phyloP scores from a whole-genome alignment of 2,888 invertebrate species.

The Apantesis nais region DNA sequence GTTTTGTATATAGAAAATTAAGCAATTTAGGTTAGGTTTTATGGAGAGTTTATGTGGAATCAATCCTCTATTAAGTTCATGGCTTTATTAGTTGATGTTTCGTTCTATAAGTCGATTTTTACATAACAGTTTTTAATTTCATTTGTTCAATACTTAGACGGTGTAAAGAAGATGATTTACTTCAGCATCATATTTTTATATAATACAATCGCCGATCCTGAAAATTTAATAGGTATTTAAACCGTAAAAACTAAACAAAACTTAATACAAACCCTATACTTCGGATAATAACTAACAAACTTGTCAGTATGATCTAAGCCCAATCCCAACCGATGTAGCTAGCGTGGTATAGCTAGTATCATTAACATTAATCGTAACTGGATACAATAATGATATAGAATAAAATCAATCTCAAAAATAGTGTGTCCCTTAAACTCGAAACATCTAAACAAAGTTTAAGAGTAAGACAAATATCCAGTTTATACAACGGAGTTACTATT shows the following conservation, averaged over 20 bases:
- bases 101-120: not conserved
- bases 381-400: not conserved
- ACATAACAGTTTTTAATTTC: not conserved
- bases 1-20: slow-evolving; percentile 41
- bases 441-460: slow-evolving; percentile 36
- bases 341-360: too few relatives aligned
- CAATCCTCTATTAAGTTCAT: not conserved
- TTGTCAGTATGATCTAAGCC: too few relatives aligned
- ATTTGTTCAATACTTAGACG: too few relatives aligned
- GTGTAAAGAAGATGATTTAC: too few relatives aligned
- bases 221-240: too few relatives aligned
- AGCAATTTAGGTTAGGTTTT: slow-evolving; percentile 23
- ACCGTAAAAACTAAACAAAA: too few relatives aligned
- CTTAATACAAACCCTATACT: too few relatives aligned
- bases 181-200: too few relatives aligned
- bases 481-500: slow-evolving; percentile 58
- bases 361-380: not conserved
- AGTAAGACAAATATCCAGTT: slow-evolving; percentile 48
- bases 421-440: slow-evolving; percentile 11
- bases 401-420: slow-evolving; percentile 13
- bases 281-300: too few relatives aligned
- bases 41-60: not conserved
- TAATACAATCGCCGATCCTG: too few relatives aligned
- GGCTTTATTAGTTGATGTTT: not conserved
- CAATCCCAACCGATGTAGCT: not conserved